Evolutionary conservation across 2,797 vertebrate species (phyloP), one percentile per base, ranked within the genome.

Genomic region (Lates japonicus): DNA sequence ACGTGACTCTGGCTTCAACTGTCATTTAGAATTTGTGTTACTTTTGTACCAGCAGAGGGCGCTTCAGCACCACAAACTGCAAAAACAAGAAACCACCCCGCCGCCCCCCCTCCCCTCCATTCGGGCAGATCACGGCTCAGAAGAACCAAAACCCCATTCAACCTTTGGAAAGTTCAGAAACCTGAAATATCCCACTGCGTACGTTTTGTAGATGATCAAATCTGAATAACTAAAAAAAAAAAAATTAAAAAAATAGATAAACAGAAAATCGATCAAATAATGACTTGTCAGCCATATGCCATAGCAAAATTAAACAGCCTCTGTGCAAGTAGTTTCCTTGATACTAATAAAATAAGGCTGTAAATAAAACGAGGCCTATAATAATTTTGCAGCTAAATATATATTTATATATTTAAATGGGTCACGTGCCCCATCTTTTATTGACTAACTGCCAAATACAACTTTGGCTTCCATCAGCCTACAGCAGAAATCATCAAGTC

Each of bases 11-110:
- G 5, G 0, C 9, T 3, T 33, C 6, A 10, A n/a, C 7, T 39
- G 13, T 2, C 29, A 6, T 25, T 14, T 20, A 0, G 29, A 7
- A 44, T 4, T 19, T 44, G 0, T 37, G 1, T 29, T 0, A 6
- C 25, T 33, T 17, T 7, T 0, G 0, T 1, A 59, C 17, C 92
- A 88, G 78, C 80, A 93, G 92, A 31, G 81, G 90, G 90, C 88
- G 87, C 87, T 33, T 70, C 31, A 60, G 78, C 78, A 75, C 74
- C 71, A 79, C 5, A 73, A 67, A 90, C 66, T 12, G 31, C 31
- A 17, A 2, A 0, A 4, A 58, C 2, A 2, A 33, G 37, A 5
- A 44, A n/a, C n/a, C 0, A 1, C 11, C 19, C 1, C 12, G 11
- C 4, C 19, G 20, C 3, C 1, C 14, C 16, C 7, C 5, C 39